Conservation (phyloP, 2,797 vertebrate species). For the Spinibarbus caldwelli region DNA sequence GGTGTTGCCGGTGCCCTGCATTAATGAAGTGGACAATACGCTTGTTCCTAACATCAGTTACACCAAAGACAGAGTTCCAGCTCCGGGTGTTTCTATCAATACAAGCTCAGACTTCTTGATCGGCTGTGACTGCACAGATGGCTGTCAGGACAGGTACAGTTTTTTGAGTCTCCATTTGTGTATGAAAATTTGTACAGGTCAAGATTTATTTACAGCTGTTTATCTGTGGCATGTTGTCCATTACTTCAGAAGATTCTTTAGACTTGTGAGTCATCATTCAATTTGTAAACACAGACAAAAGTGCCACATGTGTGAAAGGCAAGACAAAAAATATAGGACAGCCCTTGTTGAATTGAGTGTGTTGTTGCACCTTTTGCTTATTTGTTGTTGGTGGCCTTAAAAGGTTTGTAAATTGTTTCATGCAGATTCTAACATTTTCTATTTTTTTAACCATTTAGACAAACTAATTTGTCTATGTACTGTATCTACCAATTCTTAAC, state of each 20-base stretch:
- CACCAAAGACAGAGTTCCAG: slow-evolving; percentile 80
- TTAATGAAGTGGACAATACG: slow-evolving; percentile 83
- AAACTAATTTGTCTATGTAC: neutral
- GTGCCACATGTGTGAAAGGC: too few species aligned
- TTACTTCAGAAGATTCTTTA: neutral
- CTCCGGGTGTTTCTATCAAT: slow-evolving; percentile 83
- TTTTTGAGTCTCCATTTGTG: neutral
- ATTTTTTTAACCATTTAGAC: too few species aligned
- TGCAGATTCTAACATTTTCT: too few species aligned
- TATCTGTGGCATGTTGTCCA: neutral
- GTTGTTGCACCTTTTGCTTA: too few species aligned
- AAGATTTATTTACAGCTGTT: neutral
- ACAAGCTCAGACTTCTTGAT: slow-evolving; percentile 82
- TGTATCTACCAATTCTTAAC: neutral
- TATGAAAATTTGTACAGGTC: neutral
- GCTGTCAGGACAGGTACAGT: slow-evolving; percentile 86
- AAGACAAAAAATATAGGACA: too few species aligned
- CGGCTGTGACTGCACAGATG: slow-evolving; percentile 86
- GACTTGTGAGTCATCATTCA: neutral
- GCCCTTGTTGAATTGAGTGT: too few species aligned
- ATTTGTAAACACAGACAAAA: too few species aligned
- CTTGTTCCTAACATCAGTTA: slow-evolving; percentile 81
- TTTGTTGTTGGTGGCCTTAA: too few species aligned
- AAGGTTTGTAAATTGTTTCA: too few species aligned
- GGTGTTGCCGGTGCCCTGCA: slow-evolving; percentile 82